Percentiles rank a stretch among this genome's conserved stretches.
These are phyloP conservation scores for Ormyrus pomaceus DNA, from an alignment of 2,888 invertebrate genomes.

Conservation along the genomic window DNA sequence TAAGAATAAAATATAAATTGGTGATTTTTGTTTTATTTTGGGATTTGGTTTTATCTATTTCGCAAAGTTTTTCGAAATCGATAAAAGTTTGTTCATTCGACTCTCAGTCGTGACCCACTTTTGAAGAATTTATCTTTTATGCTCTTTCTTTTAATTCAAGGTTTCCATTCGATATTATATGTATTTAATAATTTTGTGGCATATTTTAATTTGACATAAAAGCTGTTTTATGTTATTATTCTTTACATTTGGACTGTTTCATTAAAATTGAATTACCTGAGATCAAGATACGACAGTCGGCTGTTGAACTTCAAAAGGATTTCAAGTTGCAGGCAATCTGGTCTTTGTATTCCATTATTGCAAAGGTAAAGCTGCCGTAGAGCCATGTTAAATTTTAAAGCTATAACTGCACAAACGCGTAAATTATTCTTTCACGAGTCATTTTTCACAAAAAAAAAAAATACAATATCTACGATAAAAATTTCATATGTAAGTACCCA, in stretches of 20 bases:
- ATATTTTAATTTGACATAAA: too few species aligned
- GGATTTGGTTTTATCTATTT: too few species aligned
- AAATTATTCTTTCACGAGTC: too few species aligned
- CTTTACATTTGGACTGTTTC: neutral
- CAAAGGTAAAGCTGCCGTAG: slow-evolving; percentile 89
- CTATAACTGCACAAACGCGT: slow-evolving; percentile 80
- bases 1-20: too few species aligned
- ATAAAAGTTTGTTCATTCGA: too few species aligned
- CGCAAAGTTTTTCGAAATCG: too few species aligned
- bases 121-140: neutral
- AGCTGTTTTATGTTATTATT: neutral
- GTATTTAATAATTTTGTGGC: too few species aligned
- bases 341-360: slow-evolving; percentile 84
- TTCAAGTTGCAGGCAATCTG: slow-evolving; percentile 88
- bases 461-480: neutral
- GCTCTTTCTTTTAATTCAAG: slow-evolving; percentile 10
- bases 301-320: slow-evolving; percentile 86
- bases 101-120: neutral
- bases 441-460: too few species aligned
- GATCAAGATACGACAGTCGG: slow-evolving; percentile 86
- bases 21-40: too few species aligned
- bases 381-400: slow-evolving; percentile 86
- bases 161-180: neutral
- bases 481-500: slow-evolving; percentile 78
- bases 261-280: slow-evolving; percentile 79